phyloP scores from a whole-genome alignment of 92 coral and sea anemone genomes.

The Montipora capitata region DNA sequence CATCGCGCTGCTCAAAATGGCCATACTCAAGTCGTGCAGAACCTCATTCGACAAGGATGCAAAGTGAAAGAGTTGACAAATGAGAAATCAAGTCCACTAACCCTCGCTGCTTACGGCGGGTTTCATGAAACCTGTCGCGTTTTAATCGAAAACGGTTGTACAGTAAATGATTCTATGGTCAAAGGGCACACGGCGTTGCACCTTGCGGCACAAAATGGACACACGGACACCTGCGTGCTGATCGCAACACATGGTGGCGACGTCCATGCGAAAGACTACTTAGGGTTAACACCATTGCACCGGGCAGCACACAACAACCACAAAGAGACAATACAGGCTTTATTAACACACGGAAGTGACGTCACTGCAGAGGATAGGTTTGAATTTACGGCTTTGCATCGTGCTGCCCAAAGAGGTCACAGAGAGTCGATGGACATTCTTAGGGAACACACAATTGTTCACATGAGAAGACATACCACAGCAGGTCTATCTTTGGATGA shows the following conservation, averaged over 20 bases:
- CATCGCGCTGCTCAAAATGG: conserved; percentile 92
- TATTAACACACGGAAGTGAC: conserved; percentile 69
- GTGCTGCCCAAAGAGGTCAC: conserved; percentile 87
- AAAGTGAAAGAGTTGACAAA: conserved; percentile 60
- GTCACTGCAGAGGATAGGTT: conserved; percentile 76
- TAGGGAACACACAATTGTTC: conserved; percentile 24
- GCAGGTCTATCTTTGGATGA: not conserved
- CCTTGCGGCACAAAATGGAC: conserved; percentile 89
- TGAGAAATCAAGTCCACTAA: conserved; percentile 77
- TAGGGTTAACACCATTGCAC: conserved; percentile 87
- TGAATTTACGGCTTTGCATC: conserved; percentile 82
- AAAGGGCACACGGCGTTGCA: conserved; percentile 85
- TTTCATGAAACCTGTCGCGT: conserved; percentile 63
- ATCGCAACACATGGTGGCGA: conserved; percentile 60
- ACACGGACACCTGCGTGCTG: conserved; percentile 64
- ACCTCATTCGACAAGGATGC: conserved; percentile 62
- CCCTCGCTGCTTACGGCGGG: conserved; percentile 86
- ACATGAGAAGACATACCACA: conserved; percentile 44
- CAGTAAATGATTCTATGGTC: conserved; percentile 67
- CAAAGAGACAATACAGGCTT: conserved; percentile 50
- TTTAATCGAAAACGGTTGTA: conserved; percentile 72
- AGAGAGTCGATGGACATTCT: conserved; percentile 72
- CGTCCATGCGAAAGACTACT: conserved; percentile 61
- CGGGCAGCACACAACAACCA: conserved; percentile 82
- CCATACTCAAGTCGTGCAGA: conserved; percentile 65